Base-by-base conservation (phyloP, 37 sponge, comb jelly and placozoan genomes). In the Petrosia ficiformis region DNA sequence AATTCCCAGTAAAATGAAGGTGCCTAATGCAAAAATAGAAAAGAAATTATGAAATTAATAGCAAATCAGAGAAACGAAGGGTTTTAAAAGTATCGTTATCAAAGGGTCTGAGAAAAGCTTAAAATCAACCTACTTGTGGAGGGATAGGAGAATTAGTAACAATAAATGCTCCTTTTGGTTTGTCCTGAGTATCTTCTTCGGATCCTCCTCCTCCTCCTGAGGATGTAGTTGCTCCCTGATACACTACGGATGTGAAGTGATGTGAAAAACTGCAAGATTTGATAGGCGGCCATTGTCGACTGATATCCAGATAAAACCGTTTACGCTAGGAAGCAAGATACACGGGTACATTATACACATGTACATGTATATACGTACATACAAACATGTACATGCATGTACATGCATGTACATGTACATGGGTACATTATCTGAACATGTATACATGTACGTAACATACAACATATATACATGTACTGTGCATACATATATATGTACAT, bases 1-100 rank as follows among this genome's bases (percentile, higher is more conserved):
- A 90, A 56, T 77, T 97, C 98, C 89, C 89, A 97, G 90, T 97
- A 97, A 80, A 94, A 97, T 42, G 94, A 90, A 1, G 90, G 80
- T 8, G 92, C 92, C 77, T 82, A 65, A 30, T 77, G 33, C 39
- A 69, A 8, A 44, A 44, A 1, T 11, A 38, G 2, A 57, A 30
- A 61, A 16, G 5, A 22, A 24, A 65, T 24, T 61, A 43, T 29
- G 4, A 57, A 4, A 74, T 19, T 52, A 29, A 26, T 38, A 19
- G 25, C 4, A 31, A n/a, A n/a, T n/a, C n/a, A n/a, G n/a, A n/a
- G n/a, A n/a, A n/a, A n/a, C n/a, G n/a, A n/a, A n/a, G n/a, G n/a
- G n/a, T n/a, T n/a, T n/a, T n/a, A n/a, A n/a, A n/a, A 40, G 32
- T n/a, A 32, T 29, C 60, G 10, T 61, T 30, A 28, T 30, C 72